A percentile compares a stretch with the other conserved stretches of the same genome.
Evolutionary conservation across 2,797 vertebrate species (phyloP).

Genomic region (Periparus ater): DNA sequence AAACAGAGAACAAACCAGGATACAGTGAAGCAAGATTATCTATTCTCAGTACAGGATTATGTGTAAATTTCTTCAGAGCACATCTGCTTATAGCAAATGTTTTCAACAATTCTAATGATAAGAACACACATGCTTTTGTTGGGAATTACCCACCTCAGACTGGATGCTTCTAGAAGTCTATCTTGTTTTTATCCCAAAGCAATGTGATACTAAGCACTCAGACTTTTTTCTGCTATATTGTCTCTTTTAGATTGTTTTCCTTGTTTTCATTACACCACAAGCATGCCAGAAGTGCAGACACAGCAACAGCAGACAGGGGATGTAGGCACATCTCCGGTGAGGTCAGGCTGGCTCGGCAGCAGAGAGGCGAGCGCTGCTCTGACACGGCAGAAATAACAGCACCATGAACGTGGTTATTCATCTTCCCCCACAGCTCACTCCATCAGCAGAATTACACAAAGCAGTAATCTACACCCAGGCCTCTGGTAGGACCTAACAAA

Average conservation of each 20-base stretch:
- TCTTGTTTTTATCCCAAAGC: background rate
- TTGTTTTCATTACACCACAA: background rate
- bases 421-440: background rate
- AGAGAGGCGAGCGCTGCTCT: fast-evolving
- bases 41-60: background rate
- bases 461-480: background rate
- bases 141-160: background rate
- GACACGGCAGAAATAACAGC: fast-evolving
- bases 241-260: background rate
- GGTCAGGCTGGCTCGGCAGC: fast-evolving
- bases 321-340: background rate
- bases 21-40: background rate
- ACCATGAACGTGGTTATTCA: fast-evolving
- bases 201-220: background rate
- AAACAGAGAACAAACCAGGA: background rate
- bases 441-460: background rate
- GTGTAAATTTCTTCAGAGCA: background rate
- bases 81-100: background rate
- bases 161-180: background rate
- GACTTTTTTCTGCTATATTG: background rate
- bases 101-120: background rate
- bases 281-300: background rate
- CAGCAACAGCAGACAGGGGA: background rate
- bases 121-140: background rate
- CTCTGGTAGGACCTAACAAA: background rate